Base-by-base conservation (phyloP, 1,140 invertebrate species). In the Ooceraea biroi region DNA sequence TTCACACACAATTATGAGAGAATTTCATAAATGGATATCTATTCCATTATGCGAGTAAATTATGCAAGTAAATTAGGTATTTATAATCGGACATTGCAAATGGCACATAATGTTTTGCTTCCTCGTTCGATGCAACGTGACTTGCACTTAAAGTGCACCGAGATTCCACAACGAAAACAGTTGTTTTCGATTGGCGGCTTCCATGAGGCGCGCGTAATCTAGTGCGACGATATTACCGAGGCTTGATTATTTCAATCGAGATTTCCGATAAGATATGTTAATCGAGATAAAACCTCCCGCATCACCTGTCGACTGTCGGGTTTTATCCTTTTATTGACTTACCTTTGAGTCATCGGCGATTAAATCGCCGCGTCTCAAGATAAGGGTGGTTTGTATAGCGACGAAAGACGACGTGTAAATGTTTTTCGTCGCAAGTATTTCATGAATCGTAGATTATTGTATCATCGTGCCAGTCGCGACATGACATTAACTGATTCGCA, bases 211-310 rank as follows among this genome's bases (percentile, higher is more conserved):
- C 14, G 36, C 12, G n/a, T 50, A 71, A 80, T 58, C 50, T 44
- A 41, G 72, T 48, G 27, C 1, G 1, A 36, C 8, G 12, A 44
- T 30, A 69, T 69, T 19, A 36, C 44, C 22, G 10, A 4, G 27
- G 27, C n/a, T 30, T 30, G 48, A 77, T 76, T 76, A 65, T 46
- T 63, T 36, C 41, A 77, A 57, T 55, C 8, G 61, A 65, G 48
- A 83, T 46, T 78, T 55, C n/a, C 11, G 19, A 83, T 65, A 77
- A 77, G 73, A 74, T 77, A 83, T 63, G 76, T 80, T 80, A 80
- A 80, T 80, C 36, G 36, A 78, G 50, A 80, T 80, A 80, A 80
- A 17, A 80, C 27, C 27, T 36, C 50, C 46, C 10, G 22, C 41
- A 12, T 55, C 36, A 78, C 11, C 50, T 78, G 50, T 46, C 5